Evolutionary conservation across 1,140 invertebrate species (phyloP), one percentile per base, ranked within the genome.

Genomic region (Aphaenogaster ashmeadi): DNA sequence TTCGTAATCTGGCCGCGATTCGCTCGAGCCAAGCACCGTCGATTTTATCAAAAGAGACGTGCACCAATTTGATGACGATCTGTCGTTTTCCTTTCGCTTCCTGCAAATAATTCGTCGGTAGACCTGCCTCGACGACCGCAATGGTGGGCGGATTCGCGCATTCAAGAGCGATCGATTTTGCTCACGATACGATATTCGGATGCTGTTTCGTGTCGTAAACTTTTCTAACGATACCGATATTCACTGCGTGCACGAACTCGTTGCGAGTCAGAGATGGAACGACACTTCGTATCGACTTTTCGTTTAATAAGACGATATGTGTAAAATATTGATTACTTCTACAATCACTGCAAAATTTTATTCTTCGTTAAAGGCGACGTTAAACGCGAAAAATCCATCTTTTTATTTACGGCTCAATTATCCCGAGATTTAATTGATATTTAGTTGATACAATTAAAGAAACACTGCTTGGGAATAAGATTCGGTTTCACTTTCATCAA

Each of bases 91-190:
- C 15, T 15, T 67, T 33, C 41, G n/a, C 11, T 56, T 44, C 21
- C 79, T 71, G n/a, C 27, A 67, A 44, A 56, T 85, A 69, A 58
- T 81, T 87, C 52, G 54, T 66, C 41, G 64, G 47, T 38, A 69
- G 41, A 86, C 52, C 47, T 74, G 89, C 87, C 84, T 90, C 71
- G 84, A 81, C 36, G 74, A 67, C 69, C 88, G 71, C 77, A 81
- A 58, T 60, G 50, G 69, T 89, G 67, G 88, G 69, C 64, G 84
- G 54, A 89, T 83, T 86, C 62, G 71, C 83, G 81, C 87, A 18
- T 52, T 78, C 33, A 66, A 86, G 21, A 54, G 54, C 8, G 18
- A 47, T 83, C 50, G n/a, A 21, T 54, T 38, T 33, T 47, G 69
- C 44, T 66, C n/a, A 56, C 47, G 27, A 58, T 64, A 27, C 27